Percentiles rank a stretch among this genome's conserved stretches.
phyloP scores from a whole-genome alignment of 1,140 invertebrate genomes.

The Leptonema lineaticorne region DNA sequence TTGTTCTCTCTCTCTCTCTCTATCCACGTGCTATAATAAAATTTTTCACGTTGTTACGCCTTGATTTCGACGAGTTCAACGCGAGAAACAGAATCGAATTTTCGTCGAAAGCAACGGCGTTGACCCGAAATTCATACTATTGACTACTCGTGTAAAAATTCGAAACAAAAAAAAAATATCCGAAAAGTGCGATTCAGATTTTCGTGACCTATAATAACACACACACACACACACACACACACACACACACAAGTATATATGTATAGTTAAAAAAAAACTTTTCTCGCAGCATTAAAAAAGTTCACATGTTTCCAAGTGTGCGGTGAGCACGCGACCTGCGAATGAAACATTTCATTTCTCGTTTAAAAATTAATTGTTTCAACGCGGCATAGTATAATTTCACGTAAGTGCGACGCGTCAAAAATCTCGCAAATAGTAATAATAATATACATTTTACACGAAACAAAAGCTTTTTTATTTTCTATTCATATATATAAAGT shows the following conservation, averaged over 20 bases:
- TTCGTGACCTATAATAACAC: slow-evolving; percentile 9
- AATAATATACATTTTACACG: too few relatives aligned
- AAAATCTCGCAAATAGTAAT: too few relatives aligned
- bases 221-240: too few relatives aligned
- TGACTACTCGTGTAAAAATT: slow-evolving; percentile 1
- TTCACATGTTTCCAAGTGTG: neutral
- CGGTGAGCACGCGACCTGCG: neutral
- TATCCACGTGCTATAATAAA: neutral
- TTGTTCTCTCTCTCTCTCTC: too few relatives aligned
- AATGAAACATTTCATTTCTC: neutral
- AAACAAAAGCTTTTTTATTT: too few relatives aligned
- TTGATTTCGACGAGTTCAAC: too few relatives aligned
- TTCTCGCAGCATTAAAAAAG: neutral
- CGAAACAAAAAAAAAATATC: neutral
- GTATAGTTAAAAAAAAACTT: neutral
- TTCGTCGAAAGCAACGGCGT: neutral
- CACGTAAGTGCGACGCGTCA: neutral
- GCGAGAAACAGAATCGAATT: too few relatives aligned
- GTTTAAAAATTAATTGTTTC: slow-evolving; percentile 9
- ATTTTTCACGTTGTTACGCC: too few relatives aligned
- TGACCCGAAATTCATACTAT: neutral
- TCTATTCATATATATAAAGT: too few relatives aligned
- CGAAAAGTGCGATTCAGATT: neutral
- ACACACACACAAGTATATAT: too few relatives aligned
- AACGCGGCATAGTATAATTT: neutral